A percentile compares a stretch with the other conserved stretches of the same genome.
Evolutionary conservation across 2,113 vertebrate species (phyloP).

Genomic region (Thunnus thynnus): DNA sequence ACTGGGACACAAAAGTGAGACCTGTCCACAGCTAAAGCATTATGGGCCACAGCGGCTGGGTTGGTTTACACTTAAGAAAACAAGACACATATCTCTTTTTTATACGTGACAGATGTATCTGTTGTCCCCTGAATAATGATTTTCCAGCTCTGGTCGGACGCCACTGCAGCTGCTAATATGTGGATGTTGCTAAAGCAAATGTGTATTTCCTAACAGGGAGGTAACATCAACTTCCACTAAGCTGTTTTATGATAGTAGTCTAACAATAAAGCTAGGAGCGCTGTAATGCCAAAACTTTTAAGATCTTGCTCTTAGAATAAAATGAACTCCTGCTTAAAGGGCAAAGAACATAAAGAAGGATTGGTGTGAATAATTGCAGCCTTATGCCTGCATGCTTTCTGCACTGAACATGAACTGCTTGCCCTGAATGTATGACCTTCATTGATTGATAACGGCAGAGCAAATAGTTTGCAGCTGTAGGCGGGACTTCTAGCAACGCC

Average conservation of each 20-base stretch:
- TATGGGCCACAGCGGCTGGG: neutral
- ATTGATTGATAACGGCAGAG: slow-evolving; percentile 20
- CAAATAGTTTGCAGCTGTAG: slow-evolving; percentile 13
- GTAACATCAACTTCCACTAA: neutral
- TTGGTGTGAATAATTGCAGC: neutral
- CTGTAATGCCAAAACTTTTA: neutral
- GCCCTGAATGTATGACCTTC: slow-evolving; percentile 33
- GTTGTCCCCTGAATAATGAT: neutral
- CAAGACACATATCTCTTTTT: neutral
- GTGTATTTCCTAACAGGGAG: neutral
- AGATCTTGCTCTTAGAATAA: no score
- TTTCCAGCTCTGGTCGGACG: neutral
- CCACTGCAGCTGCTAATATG: neutral
- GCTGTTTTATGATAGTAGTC: neutral
- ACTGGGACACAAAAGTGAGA: slow-evolving; percentile 34
- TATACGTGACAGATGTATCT: slow-evolving; percentile 8
- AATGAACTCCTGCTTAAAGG: neutral
- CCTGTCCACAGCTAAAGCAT: slow-evolving; percentile 21
- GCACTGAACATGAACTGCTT: neutral
- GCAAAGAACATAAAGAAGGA: neutral
- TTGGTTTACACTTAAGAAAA: slow-evolving; percentile 17
- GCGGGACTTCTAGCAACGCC: neutral
- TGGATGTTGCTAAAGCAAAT: neutral
- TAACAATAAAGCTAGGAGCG: neutral
- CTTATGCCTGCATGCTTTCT: neutral